These are phyloP conservation scores for Cyclura pinguis DNA, from an alignment of 2,797 vertebrate species.

Conservation along the genomic window DNA sequence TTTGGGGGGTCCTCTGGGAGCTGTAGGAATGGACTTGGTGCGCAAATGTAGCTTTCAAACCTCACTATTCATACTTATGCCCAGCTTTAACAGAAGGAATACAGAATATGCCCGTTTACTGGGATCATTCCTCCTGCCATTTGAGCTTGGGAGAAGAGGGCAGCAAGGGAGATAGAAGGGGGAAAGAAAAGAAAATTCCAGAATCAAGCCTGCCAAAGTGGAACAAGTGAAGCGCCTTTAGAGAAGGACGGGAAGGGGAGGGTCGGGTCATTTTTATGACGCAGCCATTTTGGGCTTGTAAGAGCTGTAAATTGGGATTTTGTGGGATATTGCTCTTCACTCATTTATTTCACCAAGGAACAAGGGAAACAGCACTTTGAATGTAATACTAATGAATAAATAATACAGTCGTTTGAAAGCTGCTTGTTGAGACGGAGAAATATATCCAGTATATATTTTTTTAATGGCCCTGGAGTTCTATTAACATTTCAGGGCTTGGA, in stretches of 20 bases:
- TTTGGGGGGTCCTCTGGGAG: too few species aligned
- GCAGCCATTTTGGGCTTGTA: constrained; percentile 39
- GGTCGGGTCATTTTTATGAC: constrained; percentile 46
- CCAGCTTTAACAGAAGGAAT: not conserved
- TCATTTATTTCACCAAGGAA: constrained; percentile 70
- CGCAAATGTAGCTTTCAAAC: too few species aligned
- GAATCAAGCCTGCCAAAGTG: not conserved
- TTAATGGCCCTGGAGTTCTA: constrained; percentile 48
- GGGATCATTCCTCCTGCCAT: too few species aligned
- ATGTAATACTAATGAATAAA: constrained; percentile 70
- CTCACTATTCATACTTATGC: too few species aligned
- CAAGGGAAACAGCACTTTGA: constrained; percentile 58
- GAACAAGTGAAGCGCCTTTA: constrained; percentile 6
- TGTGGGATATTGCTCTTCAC: constrained; percentile 61
- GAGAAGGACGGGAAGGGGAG: not conserved
- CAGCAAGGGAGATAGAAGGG: too few species aligned
- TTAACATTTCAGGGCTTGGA: not conserved
- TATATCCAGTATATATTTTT: constrained; percentile 50
- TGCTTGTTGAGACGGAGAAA: constrained; percentile 54
- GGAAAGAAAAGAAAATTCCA: not conserved
- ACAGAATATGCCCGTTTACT: not conserved
- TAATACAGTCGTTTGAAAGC: constrained; percentile 67
- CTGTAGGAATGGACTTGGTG: too few species aligned
- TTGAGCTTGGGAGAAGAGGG: not conserved
- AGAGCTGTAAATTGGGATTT: constrained; percentile 62